These are phyloP conservation scores for Neoaliturus tenellus DNA, from an alignment of 2,888 invertebrate genomes.

Conservation along the genomic window DNA sequence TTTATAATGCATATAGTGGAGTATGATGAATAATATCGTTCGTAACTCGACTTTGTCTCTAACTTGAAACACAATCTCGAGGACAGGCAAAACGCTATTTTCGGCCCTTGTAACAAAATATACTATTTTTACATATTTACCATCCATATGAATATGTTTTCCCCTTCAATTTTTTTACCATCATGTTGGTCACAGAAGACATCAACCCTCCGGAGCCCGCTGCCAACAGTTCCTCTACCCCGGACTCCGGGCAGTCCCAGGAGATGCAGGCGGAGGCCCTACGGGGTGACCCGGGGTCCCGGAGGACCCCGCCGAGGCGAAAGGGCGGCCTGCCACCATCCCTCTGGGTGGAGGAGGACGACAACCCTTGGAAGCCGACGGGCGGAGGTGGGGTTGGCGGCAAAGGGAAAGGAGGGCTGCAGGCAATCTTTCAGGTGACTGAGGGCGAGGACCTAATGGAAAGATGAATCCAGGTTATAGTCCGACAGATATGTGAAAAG, in stretches of 20 bases:
- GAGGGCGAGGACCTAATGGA: no score
- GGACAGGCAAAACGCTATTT: no score
- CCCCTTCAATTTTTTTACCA: not conserved
- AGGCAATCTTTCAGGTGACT: slow-evolving; percentile 82
- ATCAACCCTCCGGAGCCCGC: not conserved
- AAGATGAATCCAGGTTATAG: no score
- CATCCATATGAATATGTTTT: not conserved
- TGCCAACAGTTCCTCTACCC: not conserved
- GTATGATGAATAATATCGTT: no score
- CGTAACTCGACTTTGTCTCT: no score
- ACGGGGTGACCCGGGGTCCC: slow-evolving; percentile 2
- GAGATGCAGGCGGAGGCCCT: not conserved
- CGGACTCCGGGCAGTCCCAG: no score
- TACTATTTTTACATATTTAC: no score
- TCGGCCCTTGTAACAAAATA: no score
- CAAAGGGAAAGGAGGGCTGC: slow-evolving; percentile 73
- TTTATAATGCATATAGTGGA: no score
- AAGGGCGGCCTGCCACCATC: not conserved
- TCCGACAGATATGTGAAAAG: no score
- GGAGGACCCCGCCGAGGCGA: not conserved
- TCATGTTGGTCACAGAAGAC: not conserved
- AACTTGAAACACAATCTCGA: no score
- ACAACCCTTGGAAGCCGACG: not conserved
- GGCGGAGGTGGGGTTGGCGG: slow-evolving; percentile 62
- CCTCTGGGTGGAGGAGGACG: slow-evolving; percentile 22